These are phyloP conservation scores for Euproctis similis DNA, from an alignment of 2,888 invertebrate genomes.

Conservation along the genomic window DNA sequence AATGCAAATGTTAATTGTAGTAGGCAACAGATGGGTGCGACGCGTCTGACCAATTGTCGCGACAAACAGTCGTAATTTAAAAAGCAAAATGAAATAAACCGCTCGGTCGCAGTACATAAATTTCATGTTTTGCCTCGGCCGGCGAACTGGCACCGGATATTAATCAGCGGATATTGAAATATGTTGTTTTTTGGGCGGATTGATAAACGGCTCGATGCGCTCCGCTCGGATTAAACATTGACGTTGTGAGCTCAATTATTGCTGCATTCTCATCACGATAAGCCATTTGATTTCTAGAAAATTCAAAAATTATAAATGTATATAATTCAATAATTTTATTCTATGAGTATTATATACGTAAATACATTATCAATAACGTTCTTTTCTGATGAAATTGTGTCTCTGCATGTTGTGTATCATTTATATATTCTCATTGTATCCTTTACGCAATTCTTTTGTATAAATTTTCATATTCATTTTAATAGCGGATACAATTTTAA, in stretches of 20 bases:
- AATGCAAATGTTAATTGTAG: conserved; percentile 63
- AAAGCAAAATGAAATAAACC: conserved; percentile 73
- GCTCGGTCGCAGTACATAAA: conserved; percentile 73
- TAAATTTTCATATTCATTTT: too few relatives aligned
- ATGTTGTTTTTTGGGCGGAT: conserved; percentile 73
- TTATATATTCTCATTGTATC: too few relatives aligned
- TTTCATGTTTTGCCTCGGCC: conserved; percentile 71
- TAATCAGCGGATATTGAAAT: conserved; percentile 76
- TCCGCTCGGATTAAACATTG: conserved; percentile 66
- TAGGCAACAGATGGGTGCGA: conserved; percentile 69
- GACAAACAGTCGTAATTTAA: conserved; percentile 71
- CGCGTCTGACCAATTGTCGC: conserved; percentile 65
- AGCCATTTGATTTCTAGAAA: too few relatives aligned
- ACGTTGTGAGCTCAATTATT: conserved; percentile 62
- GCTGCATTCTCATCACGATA: conserved; percentile 31
- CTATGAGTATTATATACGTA: neutral
- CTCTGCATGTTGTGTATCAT: too few relatives aligned
- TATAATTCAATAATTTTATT: too few relatives aligned
- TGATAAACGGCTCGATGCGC: conserved; percentile 66
- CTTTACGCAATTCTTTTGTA: too few relatives aligned
- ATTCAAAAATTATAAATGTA: too few relatives aligned
- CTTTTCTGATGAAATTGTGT: neutral
- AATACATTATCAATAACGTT: neutral
- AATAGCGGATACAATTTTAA: too few relatives aligned
- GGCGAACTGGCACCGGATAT: conserved; percentile 72